Evolutionary conservation across 2,797 vertebrate genomes (phyloP), one percentile per base, ranked within the genome.

Genomic region (Podarcis lilfordi): DNA sequence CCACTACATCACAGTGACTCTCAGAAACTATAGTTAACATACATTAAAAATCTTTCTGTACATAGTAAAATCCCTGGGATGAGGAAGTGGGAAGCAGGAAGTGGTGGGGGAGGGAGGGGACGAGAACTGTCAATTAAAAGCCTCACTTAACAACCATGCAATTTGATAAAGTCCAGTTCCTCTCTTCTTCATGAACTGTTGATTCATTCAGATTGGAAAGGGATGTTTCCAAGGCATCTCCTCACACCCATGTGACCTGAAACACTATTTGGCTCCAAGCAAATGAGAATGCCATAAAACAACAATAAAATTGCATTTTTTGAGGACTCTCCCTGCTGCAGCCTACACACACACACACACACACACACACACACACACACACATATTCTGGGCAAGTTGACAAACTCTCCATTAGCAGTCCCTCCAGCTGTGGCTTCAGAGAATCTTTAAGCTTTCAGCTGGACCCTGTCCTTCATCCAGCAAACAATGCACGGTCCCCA

Each of bases 381-480:
- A 55, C 13, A 55, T 10, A 4, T 80, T 64, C 79, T 64, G 86
- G 86, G 86, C 86, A 87, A 23, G 55, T 17, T 82, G 86, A 82
- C 86, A 87, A 55, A 37, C 8, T 8, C 50, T 81, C 86, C 86
- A 87, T 81, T 87, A 87, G 79, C 68, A 8, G 3, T n/a, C 68
- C 21, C 21, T 81, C 79, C 79, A 87, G 69, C 55, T 74, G 78
- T 74, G 78, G 43, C 35, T 74, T 87, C 68, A 87, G 86, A 71
- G 78, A 23, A 27, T 71, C 43, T 64, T 79, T 7, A 55, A 86
- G 35, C 29, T 50, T 7, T 55, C 32, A 37, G 64, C 19, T 8
- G 23, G 17, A 43, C 45, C 77, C 23, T 3, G 8, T 25, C 76
- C 32, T n/a, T 79, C 21, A 9, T 71, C 64, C 76, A 55, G 13